These are phyloP conservation scores for Patella pellucida DNA, from an alignment of 2,888 invertebrate genomes.

Conservation along the genomic window DNA sequence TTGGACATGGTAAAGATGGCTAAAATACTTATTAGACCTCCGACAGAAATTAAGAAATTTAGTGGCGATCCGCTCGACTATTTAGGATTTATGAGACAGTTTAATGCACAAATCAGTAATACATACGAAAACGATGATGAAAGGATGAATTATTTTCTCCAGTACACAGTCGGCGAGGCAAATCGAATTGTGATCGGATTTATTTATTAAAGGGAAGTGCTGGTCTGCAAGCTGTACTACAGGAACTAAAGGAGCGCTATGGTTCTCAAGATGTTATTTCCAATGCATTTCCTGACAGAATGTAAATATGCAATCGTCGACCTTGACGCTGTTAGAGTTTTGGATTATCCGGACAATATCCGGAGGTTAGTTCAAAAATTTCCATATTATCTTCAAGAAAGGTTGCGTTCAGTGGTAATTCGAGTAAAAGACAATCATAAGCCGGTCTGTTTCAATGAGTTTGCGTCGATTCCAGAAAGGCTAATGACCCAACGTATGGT, in stretches of 20 bases:
- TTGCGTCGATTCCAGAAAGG: no score
- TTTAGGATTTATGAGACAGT: slow-evolving; percentile 25
- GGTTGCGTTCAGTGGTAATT: slow-evolving; percentile 19
- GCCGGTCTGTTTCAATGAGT: slow-evolving; percentile 12
- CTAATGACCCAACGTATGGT: no score
- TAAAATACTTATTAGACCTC: slow-evolving; percentile 22
- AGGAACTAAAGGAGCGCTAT: slow-evolving; percentile 13
- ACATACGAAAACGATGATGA: slow-evolving; percentile 18
- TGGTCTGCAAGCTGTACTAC: slow-evolving; percentile 4
- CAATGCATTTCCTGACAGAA: slow-evolving; percentile 26
- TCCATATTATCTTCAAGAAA: slow-evolving; percentile 27
- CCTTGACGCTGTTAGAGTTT: slow-evolving; percentile 11
- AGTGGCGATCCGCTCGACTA: slow-evolving; percentile 31
- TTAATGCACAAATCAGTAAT: slow-evolving; percentile 16
- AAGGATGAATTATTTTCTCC: slow-evolving; percentile 19
- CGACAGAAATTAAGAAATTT: slow-evolving; percentile 31
- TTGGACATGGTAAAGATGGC: no score
- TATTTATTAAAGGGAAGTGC: slow-evolving; percentile 3
- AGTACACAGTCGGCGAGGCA: slow-evolving; percentile 20
- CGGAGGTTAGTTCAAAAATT: slow-evolving; percentile 25
- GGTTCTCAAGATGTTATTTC: slow-evolving; percentile 13
- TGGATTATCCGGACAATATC: slow-evolving; percentile 27
- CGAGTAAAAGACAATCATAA: slow-evolving; percentile 15
- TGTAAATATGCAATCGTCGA: slow-evolving; percentile 23
- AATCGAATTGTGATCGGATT: slow-evolving; percentile 12